Conservation (phyloP, 2,113 vertebrate species). For the Alethe castanea region DNA sequence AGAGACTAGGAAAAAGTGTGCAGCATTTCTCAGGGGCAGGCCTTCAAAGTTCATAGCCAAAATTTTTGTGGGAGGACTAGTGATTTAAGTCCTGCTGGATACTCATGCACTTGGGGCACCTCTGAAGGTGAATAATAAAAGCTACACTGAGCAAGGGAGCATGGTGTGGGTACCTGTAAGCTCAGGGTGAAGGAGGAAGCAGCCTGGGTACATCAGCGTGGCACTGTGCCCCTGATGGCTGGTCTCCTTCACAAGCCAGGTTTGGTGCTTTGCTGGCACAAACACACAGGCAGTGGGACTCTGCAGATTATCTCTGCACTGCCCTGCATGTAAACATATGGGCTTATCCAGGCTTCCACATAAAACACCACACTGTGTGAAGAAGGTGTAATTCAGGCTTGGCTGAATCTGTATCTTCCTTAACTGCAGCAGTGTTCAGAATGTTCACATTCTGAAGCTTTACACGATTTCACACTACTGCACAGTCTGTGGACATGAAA, state of each 20-base stretch:
- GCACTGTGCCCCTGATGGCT: accelerated
- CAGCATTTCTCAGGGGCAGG: background rate
- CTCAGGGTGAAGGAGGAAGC: background rate
- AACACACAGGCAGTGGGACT: background rate
- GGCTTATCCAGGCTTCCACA: background rate
- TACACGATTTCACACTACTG: background rate
- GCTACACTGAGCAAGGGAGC: background rate
- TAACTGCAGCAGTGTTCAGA: background rate
- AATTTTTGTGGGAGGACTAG: background rate
- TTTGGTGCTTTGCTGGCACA: background rate
- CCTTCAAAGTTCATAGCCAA: background rate
- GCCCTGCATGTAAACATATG: background rate
- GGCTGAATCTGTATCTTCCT: background rate
- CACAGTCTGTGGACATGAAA: background rate
- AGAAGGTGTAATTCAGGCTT: background rate
- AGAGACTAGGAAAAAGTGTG: background rate
- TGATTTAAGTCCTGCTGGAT: background rate
- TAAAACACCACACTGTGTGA: background rate
- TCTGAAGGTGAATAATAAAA: background rate
- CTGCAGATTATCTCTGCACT: background rate
- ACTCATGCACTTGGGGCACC: background rate
- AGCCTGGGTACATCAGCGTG: background rate
- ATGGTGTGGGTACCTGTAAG: background rate
- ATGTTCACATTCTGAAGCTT: background rate
- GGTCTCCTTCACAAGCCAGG: background rate